Conservation (phyloP, 2,797 vertebrate genomes). For the Smutsia gigantea region DNA sequence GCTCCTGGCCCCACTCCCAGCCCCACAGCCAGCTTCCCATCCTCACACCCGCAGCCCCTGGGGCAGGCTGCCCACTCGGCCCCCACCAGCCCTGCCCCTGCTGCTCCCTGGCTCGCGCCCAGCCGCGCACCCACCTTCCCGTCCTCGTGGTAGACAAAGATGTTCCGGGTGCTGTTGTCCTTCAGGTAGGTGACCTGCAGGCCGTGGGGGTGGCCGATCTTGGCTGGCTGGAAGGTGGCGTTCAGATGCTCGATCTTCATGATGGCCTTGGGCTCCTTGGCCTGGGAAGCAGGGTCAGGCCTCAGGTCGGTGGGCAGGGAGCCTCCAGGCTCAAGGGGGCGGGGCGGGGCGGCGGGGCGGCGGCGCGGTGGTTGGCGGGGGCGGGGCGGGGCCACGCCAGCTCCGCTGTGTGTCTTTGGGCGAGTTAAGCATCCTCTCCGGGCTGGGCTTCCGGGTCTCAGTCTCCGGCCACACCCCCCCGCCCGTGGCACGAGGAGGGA, state of each 20-base stretch:
- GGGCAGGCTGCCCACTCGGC: background rate
- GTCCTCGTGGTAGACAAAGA: constrained; percentile 97
- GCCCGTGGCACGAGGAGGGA: too few relatives aligned
- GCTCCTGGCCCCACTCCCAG: too few relatives aligned
- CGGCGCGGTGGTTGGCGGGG: too few relatives aligned
- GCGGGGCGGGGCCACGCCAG: accelerated
- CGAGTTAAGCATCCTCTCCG: too few relatives aligned
- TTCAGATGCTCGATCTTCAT: constrained; percentile 98
- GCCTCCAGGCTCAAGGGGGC: background rate
- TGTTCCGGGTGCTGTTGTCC: constrained; percentile 99
- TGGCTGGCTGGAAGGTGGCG: constrained; percentile 96
- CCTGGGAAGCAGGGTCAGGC: constrained; percentile 86
- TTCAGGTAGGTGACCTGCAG: constrained; percentile 98
- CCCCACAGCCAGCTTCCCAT: too few relatives aligned
- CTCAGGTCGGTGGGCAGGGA: background rate
- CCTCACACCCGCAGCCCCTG: too few relatives aligned
- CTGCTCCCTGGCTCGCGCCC: background rate
- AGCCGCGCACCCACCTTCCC: constrained; percentile 91
- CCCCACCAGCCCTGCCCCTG: background rate
- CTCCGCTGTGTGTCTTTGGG: too few relatives aligned
- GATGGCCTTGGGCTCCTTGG: constrained; percentile 96
- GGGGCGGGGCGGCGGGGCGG: background rate
- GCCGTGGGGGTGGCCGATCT: constrained; percentile 96
- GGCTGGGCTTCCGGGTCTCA: too few relatives aligned
- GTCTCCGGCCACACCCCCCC: too few relatives aligned